Evolutionary conservation across 2,797 vertebrate genomes (phyloP).

Genomic region (Pachyuromys duprasi): DNA sequence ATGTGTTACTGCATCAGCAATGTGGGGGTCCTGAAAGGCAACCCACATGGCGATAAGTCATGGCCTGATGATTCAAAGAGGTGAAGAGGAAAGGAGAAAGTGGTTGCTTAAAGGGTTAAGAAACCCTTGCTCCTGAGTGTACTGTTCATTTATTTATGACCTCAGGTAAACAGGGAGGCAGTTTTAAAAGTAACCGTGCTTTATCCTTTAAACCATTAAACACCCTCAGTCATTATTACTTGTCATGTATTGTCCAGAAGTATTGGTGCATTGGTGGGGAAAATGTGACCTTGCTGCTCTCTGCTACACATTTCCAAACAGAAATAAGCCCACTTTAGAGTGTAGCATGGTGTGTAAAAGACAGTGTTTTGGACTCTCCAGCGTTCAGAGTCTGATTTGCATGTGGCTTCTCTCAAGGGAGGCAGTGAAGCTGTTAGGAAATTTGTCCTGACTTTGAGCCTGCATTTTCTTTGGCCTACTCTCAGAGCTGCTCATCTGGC

Average conservation of each 20-base stretch:
- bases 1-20: background rate
- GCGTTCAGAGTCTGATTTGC: slow-evolving; percentile 5
- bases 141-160: slow-evolving; percentile 60
- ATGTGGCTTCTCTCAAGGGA: slow-evolving; percentile 15
- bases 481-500: slow-evolving; percentile 67
- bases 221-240: background rate
- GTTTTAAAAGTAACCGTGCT: background rate
- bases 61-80: slow-evolving; percentile 5
- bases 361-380: background rate
- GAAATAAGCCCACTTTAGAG: background rate
- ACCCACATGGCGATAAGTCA: background rate
- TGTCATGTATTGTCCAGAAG: slow-evolving; percentile 45
- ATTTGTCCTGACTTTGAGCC: slow-evolving; percentile 65
- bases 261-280: slow-evolving; percentile 47
- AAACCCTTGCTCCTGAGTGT: slow-evolving; percentile 8
- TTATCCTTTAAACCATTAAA: slow-evolving; percentile 16
- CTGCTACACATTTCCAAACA: background rate
- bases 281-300: background rate
- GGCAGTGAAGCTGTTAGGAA: background rate
- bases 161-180: slow-evolving; percentile 27
- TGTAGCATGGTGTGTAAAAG: background rate
- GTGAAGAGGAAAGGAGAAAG: slow-evolving; percentile 23
- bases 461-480: slow-evolving; percentile 63
- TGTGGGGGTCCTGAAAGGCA: background rate
- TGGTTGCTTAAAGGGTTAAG: slow-evolving; percentile 47